phyloP scores from a whole-genome alignment of 2,797 vertebrate genomes.

The Catamblyrhynchus diadema region DNA sequence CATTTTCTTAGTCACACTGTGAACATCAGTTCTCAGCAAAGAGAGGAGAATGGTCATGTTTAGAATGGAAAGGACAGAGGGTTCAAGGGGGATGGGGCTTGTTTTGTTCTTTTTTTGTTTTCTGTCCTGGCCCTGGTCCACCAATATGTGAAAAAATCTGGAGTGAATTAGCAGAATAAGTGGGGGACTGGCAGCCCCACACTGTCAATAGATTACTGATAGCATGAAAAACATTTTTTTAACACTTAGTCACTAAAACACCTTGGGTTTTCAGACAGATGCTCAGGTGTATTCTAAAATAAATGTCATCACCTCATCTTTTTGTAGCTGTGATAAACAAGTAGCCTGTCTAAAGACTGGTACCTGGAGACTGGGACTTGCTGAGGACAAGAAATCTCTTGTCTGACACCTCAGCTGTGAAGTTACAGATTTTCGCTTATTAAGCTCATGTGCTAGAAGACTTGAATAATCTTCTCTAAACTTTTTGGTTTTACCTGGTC shows the following conservation, averaged over 20 bases:
- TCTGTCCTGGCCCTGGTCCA: slow-evolving; percentile 8
- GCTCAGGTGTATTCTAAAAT: neutral
- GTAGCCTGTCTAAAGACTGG: neutral
- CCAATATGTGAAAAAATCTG: neutral
- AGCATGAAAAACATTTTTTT: neutral
- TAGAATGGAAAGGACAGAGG: neutral
- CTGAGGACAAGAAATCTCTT: neutral
- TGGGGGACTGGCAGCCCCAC: neutral
- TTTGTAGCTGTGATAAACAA: neutral
- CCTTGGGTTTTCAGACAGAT: neutral
- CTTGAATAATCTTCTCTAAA: neutral
- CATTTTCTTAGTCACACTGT: slow-evolving; percentile 50
- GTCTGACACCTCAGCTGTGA: neutral
- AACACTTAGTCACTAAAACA: neutral
- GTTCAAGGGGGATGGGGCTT: neutral
- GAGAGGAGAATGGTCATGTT: neutral
- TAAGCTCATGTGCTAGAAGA: neutral
- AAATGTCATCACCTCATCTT: neutral
- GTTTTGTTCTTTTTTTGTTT: slow-evolving; percentile 7
- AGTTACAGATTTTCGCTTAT: neutral
- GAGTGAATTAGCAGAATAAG: slow-evolving; percentile 10
- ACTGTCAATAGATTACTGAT: slow-evolving; percentile 6
- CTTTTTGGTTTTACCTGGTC: neutral
- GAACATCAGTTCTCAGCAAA: slow-evolving; percentile 42
- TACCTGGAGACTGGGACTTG: neutral